These are phyloP conservation scores for Anoplius nigerrimus DNA, from an alignment of 2,888 invertebrate genomes.

Conservation along the genomic window DNA sequence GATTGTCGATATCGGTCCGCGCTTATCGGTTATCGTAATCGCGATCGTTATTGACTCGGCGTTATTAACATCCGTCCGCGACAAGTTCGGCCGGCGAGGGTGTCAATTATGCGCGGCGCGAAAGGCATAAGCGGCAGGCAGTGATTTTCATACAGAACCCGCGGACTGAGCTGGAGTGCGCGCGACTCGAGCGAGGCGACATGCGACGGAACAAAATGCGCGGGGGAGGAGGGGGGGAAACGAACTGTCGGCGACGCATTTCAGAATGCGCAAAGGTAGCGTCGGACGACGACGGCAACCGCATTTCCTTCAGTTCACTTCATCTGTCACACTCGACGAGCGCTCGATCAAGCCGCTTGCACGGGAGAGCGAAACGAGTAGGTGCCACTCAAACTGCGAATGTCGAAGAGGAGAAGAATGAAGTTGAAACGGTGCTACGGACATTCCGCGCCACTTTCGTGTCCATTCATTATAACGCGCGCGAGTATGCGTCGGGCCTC, in stretches of 20 bases:
- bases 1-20: too few relatives aligned
- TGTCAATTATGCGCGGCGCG: too few relatives aligned
- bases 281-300: constrained; percentile 1
- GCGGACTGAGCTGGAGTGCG: not conserved
- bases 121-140: too few relatives aligned
- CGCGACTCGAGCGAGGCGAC: not conserved
- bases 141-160: too few relatives aligned
- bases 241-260: not conserved
- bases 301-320: constrained; percentile 8
- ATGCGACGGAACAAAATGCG: not conserved
- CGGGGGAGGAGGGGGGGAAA: too few relatives aligned
- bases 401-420: constrained; percentile 1
- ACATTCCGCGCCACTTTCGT: too few relatives aligned
- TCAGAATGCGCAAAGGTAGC: constrained; percentile 1
- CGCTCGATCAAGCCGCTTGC: constrained; percentile 5
- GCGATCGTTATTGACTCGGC: not conserved
- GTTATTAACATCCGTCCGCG: constrained; percentile 4
- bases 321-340: constrained; percentile 8
- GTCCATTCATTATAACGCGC: too few relatives aligned
- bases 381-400: constrained; percentile 58
- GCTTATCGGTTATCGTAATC: too few relatives aligned
- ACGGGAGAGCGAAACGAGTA: constrained; percentile 57
- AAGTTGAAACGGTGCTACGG: constrained; percentile 1
- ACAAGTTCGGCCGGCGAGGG: not conserved
- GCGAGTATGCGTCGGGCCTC: too few relatives aligned